A percentile compares a stretch with the other conserved stretches of the same genome.
These are phyloP conservation scores for Nemotelus pantherinus DNA, from an alignment of 2,888 invertebrate species.

Conservation along the genomic window DNA sequence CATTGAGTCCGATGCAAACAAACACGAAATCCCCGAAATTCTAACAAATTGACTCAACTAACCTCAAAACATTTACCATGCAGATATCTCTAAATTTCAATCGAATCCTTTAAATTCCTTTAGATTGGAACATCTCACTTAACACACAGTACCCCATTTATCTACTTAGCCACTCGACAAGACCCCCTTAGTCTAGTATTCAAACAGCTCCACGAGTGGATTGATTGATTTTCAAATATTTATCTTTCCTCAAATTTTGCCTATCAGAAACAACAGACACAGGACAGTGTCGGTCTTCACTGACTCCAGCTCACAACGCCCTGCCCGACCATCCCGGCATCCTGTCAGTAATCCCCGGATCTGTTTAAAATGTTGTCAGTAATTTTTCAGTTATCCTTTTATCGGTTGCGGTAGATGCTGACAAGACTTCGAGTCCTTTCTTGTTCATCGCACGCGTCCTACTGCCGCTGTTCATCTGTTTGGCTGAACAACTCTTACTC, in stretches of 20 bases:
- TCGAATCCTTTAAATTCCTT: slow-evolving; percentile 41
- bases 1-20: neutral
- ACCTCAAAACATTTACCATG: slow-evolving; percentile 18
- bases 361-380: slow-evolving; percentile 42
- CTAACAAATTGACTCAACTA: slow-evolving; percentile 35
- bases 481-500: neutral
- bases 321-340: neutral
- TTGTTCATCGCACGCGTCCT: slow-evolving; percentile 3
- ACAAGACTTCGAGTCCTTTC: slow-evolving; percentile 25
- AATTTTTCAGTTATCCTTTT: slow-evolving; percentile 43
- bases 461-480: neutral
- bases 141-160: slow-evolving; percentile 30
- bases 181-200: neutral
- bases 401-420: slow-evolving; percentile 30
- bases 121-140: slow-evolving; percentile 42
- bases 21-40: neutral
- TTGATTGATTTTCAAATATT: slow-evolving; percentile 43
- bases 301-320: no score
- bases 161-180: slow-evolving; percentile 12
- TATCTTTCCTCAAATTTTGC: slow-evolving; percentile 29
- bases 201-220: slow-evolving; percentile 6
- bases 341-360: slow-evolving; percentile 42
- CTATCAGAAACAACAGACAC: neutral
- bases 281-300: no score
- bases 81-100: slow-evolving; percentile 27